Conservation (phyloP, 2,797 vertebrate species). For the Muscicapa striata region DNA sequence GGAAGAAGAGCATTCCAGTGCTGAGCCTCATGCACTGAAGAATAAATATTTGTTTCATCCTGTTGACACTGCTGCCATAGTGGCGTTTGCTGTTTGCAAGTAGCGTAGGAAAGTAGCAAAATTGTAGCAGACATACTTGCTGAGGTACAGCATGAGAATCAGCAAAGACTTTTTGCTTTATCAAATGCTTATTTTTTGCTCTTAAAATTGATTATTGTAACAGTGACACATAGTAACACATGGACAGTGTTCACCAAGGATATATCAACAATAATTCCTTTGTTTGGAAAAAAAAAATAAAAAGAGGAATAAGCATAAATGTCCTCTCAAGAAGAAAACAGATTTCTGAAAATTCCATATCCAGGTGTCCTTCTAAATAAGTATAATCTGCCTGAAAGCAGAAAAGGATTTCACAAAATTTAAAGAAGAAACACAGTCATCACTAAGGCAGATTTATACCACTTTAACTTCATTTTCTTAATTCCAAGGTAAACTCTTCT, state of each 20-base stretch:
- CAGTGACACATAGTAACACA: background rate
- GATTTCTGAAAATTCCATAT: background rate
- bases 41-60: background rate
- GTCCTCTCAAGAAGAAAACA: background rate
- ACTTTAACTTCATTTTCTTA: constrained; percentile 12
- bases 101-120: background rate
- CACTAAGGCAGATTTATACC: constrained; percentile 49
- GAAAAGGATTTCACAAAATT: constrained; percentile 4
- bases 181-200: background rate
- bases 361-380: background rate
- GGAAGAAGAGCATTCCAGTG: background rate
- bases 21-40: background rate
- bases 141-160: background rate
- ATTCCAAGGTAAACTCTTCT: constrained; percentile 53
- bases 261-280: background rate
- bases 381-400: background rate
- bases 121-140: background rate
- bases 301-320: background rate
- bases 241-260: background rate
- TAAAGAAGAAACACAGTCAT: constrained; percentile 25
- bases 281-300: background rate
- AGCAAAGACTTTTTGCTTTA: background rate
- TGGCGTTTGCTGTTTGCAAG: background rate
- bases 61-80: background rate
- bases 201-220: background rate